A percentile compares a stretch with the other conserved stretches of the same genome.
These are phyloP conservation scores for Himalopsyche kuldschensis DNA, from an alignment of 2,888 invertebrate genomes.

Conservation along the genomic window DNA sequence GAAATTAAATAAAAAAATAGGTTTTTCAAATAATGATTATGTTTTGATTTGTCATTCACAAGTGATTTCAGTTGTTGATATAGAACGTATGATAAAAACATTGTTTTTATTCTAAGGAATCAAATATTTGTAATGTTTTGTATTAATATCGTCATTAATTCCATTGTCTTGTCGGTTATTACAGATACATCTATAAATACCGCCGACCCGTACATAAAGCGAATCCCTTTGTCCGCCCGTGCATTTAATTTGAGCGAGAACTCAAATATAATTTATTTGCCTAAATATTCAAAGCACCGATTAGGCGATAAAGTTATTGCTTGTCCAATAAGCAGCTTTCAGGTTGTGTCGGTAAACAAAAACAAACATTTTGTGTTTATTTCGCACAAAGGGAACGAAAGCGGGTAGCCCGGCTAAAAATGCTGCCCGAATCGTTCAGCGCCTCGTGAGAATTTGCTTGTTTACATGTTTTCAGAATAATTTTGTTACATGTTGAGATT, in stretches of 20 bases:
- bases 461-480: neutral
- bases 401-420: neutral
- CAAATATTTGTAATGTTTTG: too few species aligned
- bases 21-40: too few species aligned
- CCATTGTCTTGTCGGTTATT: neutral
- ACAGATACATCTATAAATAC: neutral
- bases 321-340: neutral
- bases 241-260: slow-evolving; percentile 2
- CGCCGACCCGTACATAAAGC: neutral
- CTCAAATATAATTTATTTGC: slow-evolving; percentile 6
- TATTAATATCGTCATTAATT: neutral
- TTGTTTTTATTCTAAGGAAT: too few species aligned
- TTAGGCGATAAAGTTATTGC: slow-evolving; percentile 8
- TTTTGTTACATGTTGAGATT: neutral
- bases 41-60: too few species aligned
- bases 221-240: neutral
- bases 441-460: neutral
- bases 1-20: too few species aligned
- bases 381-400: neutral
- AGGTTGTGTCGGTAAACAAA: neutral
- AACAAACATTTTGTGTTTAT: slow-evolving; percentile 7
- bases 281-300: slow-evolving; percentile 7
- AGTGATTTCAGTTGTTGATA: too few species aligned
- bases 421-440: neutral
- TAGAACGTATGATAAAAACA: too few species aligned